Evolutionary conservation across 2,888 invertebrate species (phyloP).

Genomic region (Macropis europaea): DNA sequence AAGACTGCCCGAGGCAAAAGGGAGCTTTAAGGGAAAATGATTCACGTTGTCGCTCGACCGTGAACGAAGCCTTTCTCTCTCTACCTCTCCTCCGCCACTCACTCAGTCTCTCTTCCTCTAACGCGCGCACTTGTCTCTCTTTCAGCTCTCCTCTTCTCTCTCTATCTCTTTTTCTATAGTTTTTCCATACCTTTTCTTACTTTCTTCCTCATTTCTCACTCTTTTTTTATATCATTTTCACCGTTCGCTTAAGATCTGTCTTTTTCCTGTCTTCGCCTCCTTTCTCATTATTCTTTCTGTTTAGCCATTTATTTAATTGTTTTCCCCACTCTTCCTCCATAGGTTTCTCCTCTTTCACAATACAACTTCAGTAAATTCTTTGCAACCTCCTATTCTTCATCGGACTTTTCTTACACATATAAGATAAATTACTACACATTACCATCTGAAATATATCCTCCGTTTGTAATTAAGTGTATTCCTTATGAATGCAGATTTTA

Average conservation of each 20-base stretch:
- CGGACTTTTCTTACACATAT: too few relatives aligned
- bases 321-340: neutral
- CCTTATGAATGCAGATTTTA: too few relatives aligned
- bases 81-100: neutral
- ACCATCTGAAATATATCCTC: neutral
- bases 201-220: neutral
- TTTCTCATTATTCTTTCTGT: neutral
- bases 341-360: neutral
- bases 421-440: too few relatives aligned
- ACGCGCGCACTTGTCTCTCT: neutral
- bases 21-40: conserved; percentile 59
- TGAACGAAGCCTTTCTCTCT: conserved; percentile 40
- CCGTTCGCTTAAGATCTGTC: neutral
- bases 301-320: conserved; percentile 1
- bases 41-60: conserved; percentile 59
- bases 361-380: too few relatives aligned
- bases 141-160: neutral
- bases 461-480: too few relatives aligned
- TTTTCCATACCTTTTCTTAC: neutral
- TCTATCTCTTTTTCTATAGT: neutral
- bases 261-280: neutral
- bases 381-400: too few relatives aligned
- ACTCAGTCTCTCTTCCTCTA: neutral
- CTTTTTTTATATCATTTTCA: neutral
- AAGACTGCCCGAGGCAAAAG: conserved; percentile 55